A percentile compares a stretch with the other conserved stretches of the same genome.
Conservation (phyloP, 1,140 invertebrate genomes). For the Diabrotica undecimpunctata region DNA sequence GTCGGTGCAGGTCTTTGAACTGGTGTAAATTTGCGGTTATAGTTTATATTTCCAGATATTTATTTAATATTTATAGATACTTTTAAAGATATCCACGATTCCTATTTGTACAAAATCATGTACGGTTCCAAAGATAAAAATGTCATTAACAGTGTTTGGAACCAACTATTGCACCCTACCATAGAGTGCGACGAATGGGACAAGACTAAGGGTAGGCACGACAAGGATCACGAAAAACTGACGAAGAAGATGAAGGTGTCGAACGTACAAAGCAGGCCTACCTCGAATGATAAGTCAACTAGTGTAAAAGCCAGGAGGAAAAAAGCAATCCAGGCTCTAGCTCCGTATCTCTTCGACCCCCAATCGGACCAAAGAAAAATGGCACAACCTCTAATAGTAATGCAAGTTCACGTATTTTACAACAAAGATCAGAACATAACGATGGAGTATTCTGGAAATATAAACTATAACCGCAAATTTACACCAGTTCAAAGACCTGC, state of each 20-base stretch:
- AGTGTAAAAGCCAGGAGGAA: neutral
- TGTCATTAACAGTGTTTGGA: conserved; percentile 12
- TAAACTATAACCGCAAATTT: neutral
- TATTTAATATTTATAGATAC: too few relatives aligned
- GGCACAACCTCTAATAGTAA: neutral
- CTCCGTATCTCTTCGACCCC: neutral
- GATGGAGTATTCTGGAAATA: neutral
- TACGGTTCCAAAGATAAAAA: conserved; percentile 8
- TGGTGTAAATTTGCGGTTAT: neutral
- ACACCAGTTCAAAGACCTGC: too few relatives aligned
- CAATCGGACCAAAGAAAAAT: neutral
- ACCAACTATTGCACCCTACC: conserved; percentile 20
- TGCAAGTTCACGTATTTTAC: neutral
- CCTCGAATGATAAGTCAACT: neutral
- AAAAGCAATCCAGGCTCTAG: neutral
- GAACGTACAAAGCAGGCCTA: neutral
- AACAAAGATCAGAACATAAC: neutral
- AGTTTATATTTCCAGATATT: neutral
- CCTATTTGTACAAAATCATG: conserved; percentile 30
- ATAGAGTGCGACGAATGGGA: conserved; percentile 6
- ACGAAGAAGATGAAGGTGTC: neutral
- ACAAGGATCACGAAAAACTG: neutral
- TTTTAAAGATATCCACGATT: conserved; percentile 23
- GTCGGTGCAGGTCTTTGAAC: neutral
- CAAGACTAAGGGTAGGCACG: neutral